A percentile compares a stretch with the other conserved stretches of the same genome.
These are phyloP conservation scores for Araneus ventricosus DNA, from an alignment of 1,140 invertebrate genomes.

Conservation along the genomic window DNA sequence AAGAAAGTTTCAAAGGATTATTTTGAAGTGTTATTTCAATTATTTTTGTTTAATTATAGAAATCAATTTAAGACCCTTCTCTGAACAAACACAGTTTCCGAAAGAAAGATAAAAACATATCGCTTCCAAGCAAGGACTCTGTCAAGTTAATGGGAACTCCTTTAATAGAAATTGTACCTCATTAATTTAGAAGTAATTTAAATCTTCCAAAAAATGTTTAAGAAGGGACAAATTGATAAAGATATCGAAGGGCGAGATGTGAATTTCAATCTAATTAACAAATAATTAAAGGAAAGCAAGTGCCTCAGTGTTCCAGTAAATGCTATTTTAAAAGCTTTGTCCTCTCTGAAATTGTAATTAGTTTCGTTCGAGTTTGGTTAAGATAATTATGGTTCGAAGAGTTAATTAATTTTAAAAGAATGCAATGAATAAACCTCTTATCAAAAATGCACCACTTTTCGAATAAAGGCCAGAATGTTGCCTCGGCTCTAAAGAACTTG, in stretches of 20 bases:
- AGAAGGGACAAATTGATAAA: not conserved
- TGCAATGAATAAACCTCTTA: not conserved
- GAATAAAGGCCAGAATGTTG: not conserved
- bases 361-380: not conserved
- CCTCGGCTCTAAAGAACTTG: not conserved
- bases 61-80: not conserved
- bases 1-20: not conserved
- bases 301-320: not conserved
- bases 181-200: not conserved
- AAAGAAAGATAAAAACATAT: not conserved
- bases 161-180: not conserved
- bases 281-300: not conserved
- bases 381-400: conserved; percentile 6
- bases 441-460: not conserved
- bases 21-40: not conserved
- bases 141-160: not conserved
- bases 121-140: not conserved
- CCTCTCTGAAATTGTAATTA: conserved; percentile 10
- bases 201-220: not conserved
- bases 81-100: not conserved
- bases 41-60: not conserved
- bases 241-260: not conserved
- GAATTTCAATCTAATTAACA: conserved; percentile 31
- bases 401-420: conserved; percentile 38
- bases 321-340: conserved; percentile 30